phyloP scores from a whole-genome alignment of 2,888 invertebrate genomes.

The Drosophila multiciliata region DNA sequence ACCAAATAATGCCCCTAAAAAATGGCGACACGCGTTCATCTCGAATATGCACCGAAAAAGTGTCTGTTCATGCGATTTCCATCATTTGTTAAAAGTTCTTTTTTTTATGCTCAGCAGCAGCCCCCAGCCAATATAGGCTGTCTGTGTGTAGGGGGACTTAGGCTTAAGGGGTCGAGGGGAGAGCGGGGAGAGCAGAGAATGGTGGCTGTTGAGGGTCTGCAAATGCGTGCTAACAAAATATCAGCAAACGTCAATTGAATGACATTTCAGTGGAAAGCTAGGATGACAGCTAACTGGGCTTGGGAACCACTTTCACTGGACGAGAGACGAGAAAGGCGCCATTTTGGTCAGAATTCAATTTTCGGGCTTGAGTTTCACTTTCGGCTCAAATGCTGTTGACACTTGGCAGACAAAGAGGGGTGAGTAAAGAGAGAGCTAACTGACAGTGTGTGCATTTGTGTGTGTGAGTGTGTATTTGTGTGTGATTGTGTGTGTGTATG shows the following conservation, averaged over 20 bases:
- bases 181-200: no score
- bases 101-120: constrained; percentile 14
- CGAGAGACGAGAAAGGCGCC: background rate
- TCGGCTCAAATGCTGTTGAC: constrained; percentile 74
- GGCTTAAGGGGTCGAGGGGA: background rate
- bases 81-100: constrained; percentile 67
- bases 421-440: background rate
- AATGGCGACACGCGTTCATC: background rate
- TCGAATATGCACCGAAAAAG: constrained; percentile 19
- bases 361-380: constrained; percentile 71
- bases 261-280: constrained; percentile 66
- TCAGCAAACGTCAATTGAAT: constrained; percentile 74
- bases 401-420: constrained; percentile 41
- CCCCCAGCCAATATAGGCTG: background rate
- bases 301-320: constrained; percentile 70
- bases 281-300: constrained; percentile 69
- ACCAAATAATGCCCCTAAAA: background rate
- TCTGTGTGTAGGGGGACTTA: background rate
- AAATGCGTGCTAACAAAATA: constrained; percentile 55
- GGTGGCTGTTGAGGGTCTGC: background rate
- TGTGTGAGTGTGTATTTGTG: constrained; percentile 1
- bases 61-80: constrained; percentile 37
- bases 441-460: constrained; percentile 17
- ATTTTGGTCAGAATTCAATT: constrained; percentile 12
- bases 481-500: background rate